Percentiles rank a stretch among this genome's conserved stretches.
Conservation (phyloP, 2,797 vertebrate species). For the Anabacerthia variegaticeps region DNA sequence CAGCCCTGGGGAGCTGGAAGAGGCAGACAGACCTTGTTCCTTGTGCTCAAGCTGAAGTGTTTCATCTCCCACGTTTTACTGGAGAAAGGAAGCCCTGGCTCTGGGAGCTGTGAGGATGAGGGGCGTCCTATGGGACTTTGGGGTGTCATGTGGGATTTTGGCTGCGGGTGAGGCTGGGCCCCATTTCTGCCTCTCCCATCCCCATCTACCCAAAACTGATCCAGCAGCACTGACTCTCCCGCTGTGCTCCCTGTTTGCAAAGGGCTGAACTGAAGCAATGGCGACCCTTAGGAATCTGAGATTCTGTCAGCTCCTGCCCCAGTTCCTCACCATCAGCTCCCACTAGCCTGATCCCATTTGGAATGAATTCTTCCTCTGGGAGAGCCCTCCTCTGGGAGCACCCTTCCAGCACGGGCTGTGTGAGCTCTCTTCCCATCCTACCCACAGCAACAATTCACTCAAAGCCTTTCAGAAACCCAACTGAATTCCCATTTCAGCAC, state of each 20-base stretch:
- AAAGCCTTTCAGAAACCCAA: neutral
- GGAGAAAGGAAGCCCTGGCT: neutral
- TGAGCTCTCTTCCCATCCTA: neutral
- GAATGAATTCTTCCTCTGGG: neutral
- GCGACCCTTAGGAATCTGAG: neutral
- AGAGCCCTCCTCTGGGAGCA: neutral
- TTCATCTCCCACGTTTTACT: neutral
- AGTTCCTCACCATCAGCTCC: neutral
- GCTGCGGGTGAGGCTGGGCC: neutral
- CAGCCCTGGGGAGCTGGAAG: neutral
- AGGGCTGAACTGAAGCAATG: neutral
- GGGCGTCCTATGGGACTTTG: neutral
- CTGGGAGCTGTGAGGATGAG: neutral
- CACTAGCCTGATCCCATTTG: neutral
- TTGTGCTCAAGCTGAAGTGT: rapidly evolving
- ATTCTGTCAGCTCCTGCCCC: neutral
- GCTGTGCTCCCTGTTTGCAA: rapidly evolving
- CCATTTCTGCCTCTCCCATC: neutral
- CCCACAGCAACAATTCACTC: neutral
- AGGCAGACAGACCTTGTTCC: rapidly evolving
- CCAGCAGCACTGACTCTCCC: neutral
- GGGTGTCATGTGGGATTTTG: neutral
- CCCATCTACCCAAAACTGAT: rapidly evolving
- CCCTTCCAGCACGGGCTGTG: neutral
- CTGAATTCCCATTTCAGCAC: rapidly evolving